A percentile compares a stretch with the other conserved stretches of the same genome.
Evolutionary conservation across 2,888 invertebrate genomes (phyloP).

Genomic region (Exocentrus adspersus): DNA sequence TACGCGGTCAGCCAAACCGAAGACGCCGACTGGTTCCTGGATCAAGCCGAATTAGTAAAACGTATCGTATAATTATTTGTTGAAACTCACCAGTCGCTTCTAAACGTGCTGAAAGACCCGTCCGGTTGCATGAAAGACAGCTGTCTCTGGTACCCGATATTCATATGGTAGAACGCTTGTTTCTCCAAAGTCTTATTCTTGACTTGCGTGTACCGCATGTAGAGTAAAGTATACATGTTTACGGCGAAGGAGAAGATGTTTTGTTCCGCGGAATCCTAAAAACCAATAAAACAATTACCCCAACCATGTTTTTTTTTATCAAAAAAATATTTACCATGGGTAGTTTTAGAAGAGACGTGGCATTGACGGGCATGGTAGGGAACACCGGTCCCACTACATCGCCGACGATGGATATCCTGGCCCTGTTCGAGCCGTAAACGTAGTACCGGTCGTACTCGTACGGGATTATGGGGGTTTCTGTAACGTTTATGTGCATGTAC

Average conservation of each 20-base stretch:
- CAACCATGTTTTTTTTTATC: not conserved
- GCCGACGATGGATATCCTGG: constrained; percentile 84
- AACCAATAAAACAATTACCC: constrained; percentile 4
- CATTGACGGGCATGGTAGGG: constrained; percentile 91
- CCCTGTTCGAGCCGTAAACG: constrained; percentile 91
- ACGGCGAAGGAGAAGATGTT: constrained; percentile 97
- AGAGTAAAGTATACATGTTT: constrained; percentile 89
- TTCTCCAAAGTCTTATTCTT: constrained; percentile 83
- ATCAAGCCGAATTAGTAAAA: no score
- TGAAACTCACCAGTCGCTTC: constrained; percentile 83
- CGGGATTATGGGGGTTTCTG: constrained; percentile 91
- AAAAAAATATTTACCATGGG: constrained; percentile 71
- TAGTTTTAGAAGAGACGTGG: constrained; percentile 79
- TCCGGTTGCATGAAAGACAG: constrained; percentile 90
- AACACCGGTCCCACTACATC: constrained; percentile 94
- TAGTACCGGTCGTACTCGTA: constrained; percentile 90
- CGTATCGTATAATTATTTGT: no score
- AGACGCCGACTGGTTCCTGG: constrained; percentile 83
- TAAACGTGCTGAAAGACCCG: constrained; percentile 90
- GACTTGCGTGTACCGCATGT: constrained; percentile 91
- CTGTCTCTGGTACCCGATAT: constrained; percentile 89
- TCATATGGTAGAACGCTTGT: constrained; percentile 87
- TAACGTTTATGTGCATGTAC: constrained; percentile 95
- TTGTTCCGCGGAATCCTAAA: constrained; percentile 85
- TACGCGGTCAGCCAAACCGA: constrained; percentile 95